A percentile compares a stretch with the other conserved stretches of the same genome.
phyloP scores from a whole-genome alignment of 2,113 vertebrate genomes.

The Sinocyclocheilus anshuiensis region DNA sequence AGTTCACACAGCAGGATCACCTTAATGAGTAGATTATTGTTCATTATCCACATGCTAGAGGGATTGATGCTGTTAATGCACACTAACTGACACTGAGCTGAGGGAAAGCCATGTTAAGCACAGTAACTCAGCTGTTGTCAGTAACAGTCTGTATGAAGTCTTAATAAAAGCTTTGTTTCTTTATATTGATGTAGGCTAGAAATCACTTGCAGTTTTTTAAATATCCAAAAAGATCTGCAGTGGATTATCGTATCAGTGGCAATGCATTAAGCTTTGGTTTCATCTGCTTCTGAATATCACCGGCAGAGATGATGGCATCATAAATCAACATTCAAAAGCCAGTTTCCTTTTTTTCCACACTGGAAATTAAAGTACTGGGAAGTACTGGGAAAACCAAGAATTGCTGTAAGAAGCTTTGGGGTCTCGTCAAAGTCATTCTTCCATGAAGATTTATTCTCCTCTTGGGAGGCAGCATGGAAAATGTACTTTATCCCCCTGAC shows the following conservation, averaged over 20 bases:
- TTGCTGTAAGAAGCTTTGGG: conserved; percentile 38
- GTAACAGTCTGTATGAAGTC: background rate
- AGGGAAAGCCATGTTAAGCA: background rate
- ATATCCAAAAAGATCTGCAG: background rate
- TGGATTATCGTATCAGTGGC: background rate
- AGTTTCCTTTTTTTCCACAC: conserved; percentile 1
- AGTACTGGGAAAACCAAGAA: conserved; percentile 24
- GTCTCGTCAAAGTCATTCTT: conserved; percentile 6
- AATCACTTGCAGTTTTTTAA: background rate
- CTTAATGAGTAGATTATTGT: conserved; percentile 53
- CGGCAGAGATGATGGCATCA: background rate
- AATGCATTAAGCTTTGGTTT: background rate
- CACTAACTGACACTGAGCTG: background rate
- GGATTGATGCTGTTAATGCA: conserved; percentile 28
- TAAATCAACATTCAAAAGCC: background rate
- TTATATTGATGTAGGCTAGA: background rate
- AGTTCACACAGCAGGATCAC: conserved; percentile 42
- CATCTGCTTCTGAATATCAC: conserved; percentile 7
- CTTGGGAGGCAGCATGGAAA: conserved; percentile 45
- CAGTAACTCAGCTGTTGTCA: background rate
- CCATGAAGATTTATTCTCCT: conserved; percentile 41
- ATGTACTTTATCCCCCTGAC: conserved; percentile 37
- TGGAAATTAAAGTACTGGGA: conserved; percentile 10
- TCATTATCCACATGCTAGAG: conserved; percentile 44
- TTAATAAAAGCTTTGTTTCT: background rate